Percentiles rank a stretch among this genome's conserved stretches.
Evolutionary conservation across 2,113 vertebrate genomes (phyloP).

Genomic region (Actenoides lindsayi): DNA sequence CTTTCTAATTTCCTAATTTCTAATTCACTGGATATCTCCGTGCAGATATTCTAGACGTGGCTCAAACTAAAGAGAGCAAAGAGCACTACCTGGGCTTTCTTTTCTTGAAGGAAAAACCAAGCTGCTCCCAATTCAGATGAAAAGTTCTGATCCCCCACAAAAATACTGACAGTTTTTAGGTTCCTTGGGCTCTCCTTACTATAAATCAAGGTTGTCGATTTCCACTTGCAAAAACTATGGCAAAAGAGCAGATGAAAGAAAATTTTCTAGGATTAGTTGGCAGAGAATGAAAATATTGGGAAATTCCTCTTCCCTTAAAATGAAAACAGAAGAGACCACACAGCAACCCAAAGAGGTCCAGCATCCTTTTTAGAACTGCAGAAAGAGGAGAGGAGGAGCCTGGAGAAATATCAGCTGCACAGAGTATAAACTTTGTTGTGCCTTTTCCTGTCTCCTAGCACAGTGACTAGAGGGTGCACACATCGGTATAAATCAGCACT

Average conservation of each 20-base stretch:
- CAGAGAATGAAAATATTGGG: neutral
- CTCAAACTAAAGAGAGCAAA: neutral
- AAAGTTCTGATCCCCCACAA: fast-evolving
- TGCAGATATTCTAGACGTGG: fast-evolving
- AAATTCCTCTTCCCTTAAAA: neutral
- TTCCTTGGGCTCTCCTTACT: neutral
- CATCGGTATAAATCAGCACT: neutral
- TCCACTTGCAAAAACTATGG: neutral
- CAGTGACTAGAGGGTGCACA: fast-evolving
- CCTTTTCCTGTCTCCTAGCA: fast-evolving
- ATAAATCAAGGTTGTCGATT: neutral
- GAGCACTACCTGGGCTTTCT: neutral
- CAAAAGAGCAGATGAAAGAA: neutral
- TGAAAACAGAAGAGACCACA: neutral
- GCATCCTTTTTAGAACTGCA: neutral
- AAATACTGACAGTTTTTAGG: fast-evolving
- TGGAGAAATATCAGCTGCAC: neutral
- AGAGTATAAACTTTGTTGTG: neutral
- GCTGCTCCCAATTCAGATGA: fast-evolving
- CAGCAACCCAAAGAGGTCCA: neutral
- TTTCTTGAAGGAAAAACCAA: neutral
- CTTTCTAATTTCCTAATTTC: too few species aligned
- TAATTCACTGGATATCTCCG: neutral
- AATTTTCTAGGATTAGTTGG: fast-evolving
- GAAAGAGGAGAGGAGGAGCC: neutral